Base-by-base conservation (phyloP, 2,113 vertebrate genomes). In the Bubo bubo region DNA sequence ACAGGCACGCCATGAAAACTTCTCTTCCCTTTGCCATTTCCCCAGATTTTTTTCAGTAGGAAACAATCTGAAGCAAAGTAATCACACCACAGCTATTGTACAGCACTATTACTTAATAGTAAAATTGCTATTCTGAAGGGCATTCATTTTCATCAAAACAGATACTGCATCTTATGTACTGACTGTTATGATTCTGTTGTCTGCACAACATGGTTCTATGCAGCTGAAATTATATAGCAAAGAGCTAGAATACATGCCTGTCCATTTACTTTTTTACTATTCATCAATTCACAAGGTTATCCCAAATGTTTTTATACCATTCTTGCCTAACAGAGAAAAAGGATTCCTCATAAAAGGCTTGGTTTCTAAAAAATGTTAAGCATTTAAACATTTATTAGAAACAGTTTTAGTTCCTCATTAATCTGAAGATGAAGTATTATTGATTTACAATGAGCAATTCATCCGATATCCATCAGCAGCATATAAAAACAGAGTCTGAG, bases 381-480 rank as follows among this genome's bases (percentile, higher is more conserved):
- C 85, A 98, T 98, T 98, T 97, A 82, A 93, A 94, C 67, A 95
- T 97, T 98, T 98, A 98, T 98, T 98, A 94, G 96, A 97, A 98
- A 97, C 88, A 96, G 93, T 95, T 98, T 96, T 94, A 94, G 84
- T 96, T 96, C 75, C 70, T 98, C 88, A 75, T 98, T 97, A 97
- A 97, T 97, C 95, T 94, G 94, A 94, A 76, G 88, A 96, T 58
- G 93, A 97, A 97, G 92, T 95, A 94, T 94, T 98, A 97, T 95
- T 98, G 97, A 98, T 97, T 98, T 98, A 97, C 91, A 97, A 82
- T 24, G 79, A 97, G 88, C 49, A 49, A 91, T 91, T 97, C 95
- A 96, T 97, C 89, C 80, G 8, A 96, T 94, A 97, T 97, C 94
- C 95, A 97, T 96, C 95, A 93, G 88, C 96, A 95, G 85, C 56